A percentile compares a stretch with the other conserved stretches of the same genome.
These are phyloP conservation scores for Leptobrachium ailaonicum DNA, from an alignment of 2,113 vertebrate species.

Conservation along the genomic window DNA sequence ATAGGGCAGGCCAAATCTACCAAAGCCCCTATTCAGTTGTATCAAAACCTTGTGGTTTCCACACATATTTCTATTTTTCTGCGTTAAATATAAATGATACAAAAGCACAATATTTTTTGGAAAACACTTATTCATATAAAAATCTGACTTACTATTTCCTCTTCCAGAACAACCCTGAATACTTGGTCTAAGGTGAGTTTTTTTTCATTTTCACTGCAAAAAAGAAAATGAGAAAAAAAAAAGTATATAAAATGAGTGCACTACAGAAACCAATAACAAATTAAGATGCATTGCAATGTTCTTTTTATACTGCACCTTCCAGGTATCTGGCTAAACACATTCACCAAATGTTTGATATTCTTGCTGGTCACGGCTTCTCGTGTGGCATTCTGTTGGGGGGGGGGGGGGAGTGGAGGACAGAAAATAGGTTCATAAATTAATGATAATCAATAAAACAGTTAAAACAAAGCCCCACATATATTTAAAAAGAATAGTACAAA, in stretches of 20 bases:
- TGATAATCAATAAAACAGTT: too few relatives aligned
- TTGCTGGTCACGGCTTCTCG: constrained; percentile 76
- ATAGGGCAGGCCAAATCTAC: too few relatives aligned
- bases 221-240: constrained; percentile 50
- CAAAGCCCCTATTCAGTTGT: too few relatives aligned
- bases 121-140: too few relatives aligned
- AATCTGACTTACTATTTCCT: constrained; percentile 85
- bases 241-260: not conserved
- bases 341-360: constrained; percentile 80
- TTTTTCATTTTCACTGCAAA: constrained; percentile 91
- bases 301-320: constrained; percentile 77
- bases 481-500: too few relatives aligned
- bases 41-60: too few relatives aligned
- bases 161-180: constrained; percentile 87
- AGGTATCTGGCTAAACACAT: constrained; percentile 80
- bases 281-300: not conserved
- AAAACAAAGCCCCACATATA: too few relatives aligned
- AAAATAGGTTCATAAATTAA: too few relatives aligned
- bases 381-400: constrained; percentile 79
- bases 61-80: too few relatives aligned
- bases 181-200: constrained; percentile 93
- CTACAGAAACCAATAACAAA: not conserved
- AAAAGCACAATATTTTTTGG: too few relatives aligned
- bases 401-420: too few relatives aligned
- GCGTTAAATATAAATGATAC: too few relatives aligned